phyloP scores from a whole-genome alignment of 2,113 vertebrate species.

The Ellobius talpinus region DNA sequence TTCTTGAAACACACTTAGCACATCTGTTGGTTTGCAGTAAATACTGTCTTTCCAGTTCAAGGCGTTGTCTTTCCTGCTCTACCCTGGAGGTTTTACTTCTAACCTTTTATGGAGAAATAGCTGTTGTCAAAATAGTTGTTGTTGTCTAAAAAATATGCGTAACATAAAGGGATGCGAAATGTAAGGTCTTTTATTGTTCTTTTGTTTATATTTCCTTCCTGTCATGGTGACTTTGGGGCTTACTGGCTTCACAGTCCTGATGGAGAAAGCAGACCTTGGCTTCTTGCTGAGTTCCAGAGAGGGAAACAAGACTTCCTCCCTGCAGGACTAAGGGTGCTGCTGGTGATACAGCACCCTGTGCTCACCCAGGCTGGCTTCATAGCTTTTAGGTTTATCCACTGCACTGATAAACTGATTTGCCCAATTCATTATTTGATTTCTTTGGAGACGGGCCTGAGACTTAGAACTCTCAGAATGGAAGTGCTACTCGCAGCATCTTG shows the following conservation, averaged over 20 bases:
- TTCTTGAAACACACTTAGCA: neutral
- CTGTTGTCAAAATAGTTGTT: slow-evolving; percentile 27
- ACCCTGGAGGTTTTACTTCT: neutral
- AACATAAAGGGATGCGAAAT: slow-evolving; percentile 61
- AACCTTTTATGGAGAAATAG: slow-evolving; percentile 18
- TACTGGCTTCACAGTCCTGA: slow-evolving; percentile 42
- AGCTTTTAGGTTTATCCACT: neutral
- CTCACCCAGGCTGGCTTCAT: neutral
- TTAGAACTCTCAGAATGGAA: neutral
- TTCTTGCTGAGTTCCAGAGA: neutral
- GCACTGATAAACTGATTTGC: neutral
- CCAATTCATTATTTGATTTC: neutral
- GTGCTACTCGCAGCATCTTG: neutral
- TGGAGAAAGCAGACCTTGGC: slow-evolving; percentile 71
- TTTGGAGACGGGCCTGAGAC: neutral
- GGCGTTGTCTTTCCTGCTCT: neutral
- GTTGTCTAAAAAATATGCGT: slow-evolving; percentile 54
- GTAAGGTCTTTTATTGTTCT: slow-evolving; percentile 39
- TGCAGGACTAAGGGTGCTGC: neutral
- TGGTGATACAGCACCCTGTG: rapidly evolving
- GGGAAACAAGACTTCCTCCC: neutral
- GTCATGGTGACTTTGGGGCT: slow-evolving; percentile 31
- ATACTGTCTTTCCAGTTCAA: neutral
- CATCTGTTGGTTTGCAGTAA: neutral
- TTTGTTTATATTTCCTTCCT: slow-evolving; percentile 73